These are phyloP conservation scores for Ianthella basta DNA, from an alignment of 37 sponge, comb jelly and placozoan genomes.

Conservation along the genomic window DNA sequence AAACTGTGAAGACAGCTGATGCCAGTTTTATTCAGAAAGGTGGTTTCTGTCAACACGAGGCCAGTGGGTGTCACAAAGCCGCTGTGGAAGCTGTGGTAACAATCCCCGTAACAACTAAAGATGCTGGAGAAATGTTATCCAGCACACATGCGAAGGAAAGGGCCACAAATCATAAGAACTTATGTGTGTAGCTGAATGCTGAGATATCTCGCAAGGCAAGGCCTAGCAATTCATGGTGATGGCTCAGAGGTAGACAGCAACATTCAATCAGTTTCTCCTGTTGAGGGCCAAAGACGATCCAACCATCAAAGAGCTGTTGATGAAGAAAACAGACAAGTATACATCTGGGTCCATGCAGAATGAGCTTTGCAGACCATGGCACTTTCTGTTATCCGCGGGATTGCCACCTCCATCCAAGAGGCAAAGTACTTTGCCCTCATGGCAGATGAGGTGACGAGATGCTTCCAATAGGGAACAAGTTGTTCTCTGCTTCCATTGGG, in stretches of 20 bases:
- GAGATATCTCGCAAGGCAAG: slow-evolving; percentile 11
- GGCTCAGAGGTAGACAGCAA: background rate
- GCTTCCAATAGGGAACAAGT: slow-evolving; percentile 57
- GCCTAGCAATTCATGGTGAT: slow-evolving; percentile 2
- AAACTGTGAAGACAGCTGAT: slow-evolving; percentile 10
- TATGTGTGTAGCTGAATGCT: slow-evolving; percentile 10
- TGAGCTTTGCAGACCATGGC: slow-evolving; percentile 50
- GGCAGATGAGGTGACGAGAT: slow-evolving; percentile 61
- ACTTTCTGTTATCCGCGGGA: slow-evolving; percentile 19
- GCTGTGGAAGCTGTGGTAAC: slow-evolving; percentile 36
- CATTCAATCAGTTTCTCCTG: background rate
- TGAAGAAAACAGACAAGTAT: slow-evolving; percentile 33
- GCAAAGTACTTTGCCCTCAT: slow-evolving; percentile 41
- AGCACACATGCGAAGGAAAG: slow-evolving; percentile 20
- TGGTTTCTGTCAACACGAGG: background rate
- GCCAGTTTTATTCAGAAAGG: slow-evolving; percentile 26
- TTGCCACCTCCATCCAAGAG: slow-evolving; percentile 15
- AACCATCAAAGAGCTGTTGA: background rate
- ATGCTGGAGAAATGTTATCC: background rate
- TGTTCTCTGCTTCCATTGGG: slow-evolving; percentile 40
- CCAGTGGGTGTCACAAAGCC: slow-evolving; percentile 19
- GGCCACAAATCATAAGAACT: slow-evolving; percentile 1
- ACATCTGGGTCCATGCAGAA: slow-evolving; percentile 47
- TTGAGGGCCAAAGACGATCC: background rate
- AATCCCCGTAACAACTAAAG: slow-evolving; percentile 6